Evolutionary conservation across 1,140 invertebrate genomes (phyloP).

Genomic region (Eupristina koningsbergeri): DNA sequence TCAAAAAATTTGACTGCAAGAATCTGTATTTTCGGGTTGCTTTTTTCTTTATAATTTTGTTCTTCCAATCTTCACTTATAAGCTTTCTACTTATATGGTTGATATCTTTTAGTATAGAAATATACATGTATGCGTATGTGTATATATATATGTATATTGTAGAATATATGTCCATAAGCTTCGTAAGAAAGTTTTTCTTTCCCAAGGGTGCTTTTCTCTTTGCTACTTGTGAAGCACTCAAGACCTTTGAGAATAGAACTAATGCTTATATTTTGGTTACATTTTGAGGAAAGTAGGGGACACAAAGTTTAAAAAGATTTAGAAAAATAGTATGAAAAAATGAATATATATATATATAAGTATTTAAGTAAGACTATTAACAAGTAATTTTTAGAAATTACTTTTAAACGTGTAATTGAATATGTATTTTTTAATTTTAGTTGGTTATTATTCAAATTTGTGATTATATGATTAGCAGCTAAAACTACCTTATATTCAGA

Average conservation of each 20-base stretch:
- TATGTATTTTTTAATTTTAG: not conserved
- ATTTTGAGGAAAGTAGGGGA: constrained; percentile 17
- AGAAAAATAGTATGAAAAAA: not conserved
- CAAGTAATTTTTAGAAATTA: not conserved
- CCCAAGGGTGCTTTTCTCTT: constrained; percentile 35
- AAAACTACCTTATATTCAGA: too few species aligned
- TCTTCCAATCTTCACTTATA: constrained; percentile 5
- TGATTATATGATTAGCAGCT: too few species aligned
- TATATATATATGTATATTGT: not conserved
- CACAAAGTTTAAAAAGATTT: constrained; percentile 37
- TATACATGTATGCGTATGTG: too few species aligned
- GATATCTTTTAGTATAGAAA: not conserved
- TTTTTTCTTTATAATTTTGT: constrained; percentile 4
- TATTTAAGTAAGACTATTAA: not conserved
- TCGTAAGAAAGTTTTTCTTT: constrained; percentile 46
- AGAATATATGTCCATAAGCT: constrained; percentile 22
- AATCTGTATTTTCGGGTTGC: not conserved
- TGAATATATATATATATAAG: constrained; percentile 21
- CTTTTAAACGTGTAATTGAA: not conserved
- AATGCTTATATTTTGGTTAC: constrained; percentile 46
- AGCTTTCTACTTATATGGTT: constrained; percentile 8
- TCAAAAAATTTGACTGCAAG: not conserved
- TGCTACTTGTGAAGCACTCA: constrained; percentile 32
- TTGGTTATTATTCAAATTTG: too few species aligned
- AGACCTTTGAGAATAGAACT: constrained; percentile 49